These are phyloP conservation scores for Cataglyphis altisquamis DNA, from an alignment of 2,888 invertebrate species.

Conservation along the genomic window DNA sequence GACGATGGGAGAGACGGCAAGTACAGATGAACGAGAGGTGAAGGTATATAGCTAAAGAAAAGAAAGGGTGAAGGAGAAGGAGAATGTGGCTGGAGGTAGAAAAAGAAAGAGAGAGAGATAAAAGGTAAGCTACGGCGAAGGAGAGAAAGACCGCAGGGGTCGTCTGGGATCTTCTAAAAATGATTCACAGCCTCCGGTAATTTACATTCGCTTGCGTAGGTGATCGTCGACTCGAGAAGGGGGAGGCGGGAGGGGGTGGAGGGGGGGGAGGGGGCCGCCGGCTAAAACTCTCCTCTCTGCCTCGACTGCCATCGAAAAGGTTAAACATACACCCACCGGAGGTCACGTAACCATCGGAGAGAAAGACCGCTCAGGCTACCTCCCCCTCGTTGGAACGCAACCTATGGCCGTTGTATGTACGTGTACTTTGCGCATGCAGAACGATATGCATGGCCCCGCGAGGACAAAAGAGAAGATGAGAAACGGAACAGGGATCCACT, in stretches of 20 bases:
- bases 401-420: constrained; percentile 51
- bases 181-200: constrained; percentile 86
- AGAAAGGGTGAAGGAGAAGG: constrained; percentile 48
- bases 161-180: constrained; percentile 81
- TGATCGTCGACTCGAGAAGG: constrained; percentile 73
- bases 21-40: constrained; percentile 54
- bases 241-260: constrained; percentile 62
- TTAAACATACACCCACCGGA: constrained; percentile 85
- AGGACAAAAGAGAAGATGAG: constrained; percentile 56
- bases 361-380: constrained; percentile 72
- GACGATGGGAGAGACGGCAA: constrained; percentile 10
- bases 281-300: constrained; percentile 74
- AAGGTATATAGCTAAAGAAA: constrained; percentile 69
- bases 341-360: constrained; percentile 79
- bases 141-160: constrained; percentile 73
- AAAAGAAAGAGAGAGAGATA: constrained; percentile 65
- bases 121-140: constrained; percentile 66
- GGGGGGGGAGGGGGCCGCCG: constrained; percentile 70
- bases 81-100: constrained; percentile 66
- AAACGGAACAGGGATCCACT: constrained; percentile 42
- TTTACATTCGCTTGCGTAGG: constrained; percentile 85
- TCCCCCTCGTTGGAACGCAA: constrained; percentile 56
- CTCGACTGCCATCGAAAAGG: constrained; percentile 81
- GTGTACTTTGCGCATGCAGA: constrained; percentile 51
- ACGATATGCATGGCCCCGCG: constrained; percentile 37